Percentiles rank a stretch among this genome's conserved stretches.
Evolutionary conservation across 1,140 invertebrate genomes (phyloP).

Genomic region (Chelonus insularis): DNA sequence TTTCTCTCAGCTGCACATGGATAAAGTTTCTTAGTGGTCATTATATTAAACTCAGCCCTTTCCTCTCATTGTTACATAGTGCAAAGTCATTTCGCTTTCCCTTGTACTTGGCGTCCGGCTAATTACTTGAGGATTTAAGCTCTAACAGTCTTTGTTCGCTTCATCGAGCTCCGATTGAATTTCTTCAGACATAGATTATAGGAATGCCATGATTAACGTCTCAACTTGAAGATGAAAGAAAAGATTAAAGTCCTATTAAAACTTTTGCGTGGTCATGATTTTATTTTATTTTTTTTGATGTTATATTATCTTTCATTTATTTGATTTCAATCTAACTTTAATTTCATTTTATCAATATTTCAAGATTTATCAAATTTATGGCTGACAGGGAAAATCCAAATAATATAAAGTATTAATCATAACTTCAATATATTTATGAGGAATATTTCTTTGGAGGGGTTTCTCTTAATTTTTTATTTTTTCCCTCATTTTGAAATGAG

Average conservation of each 20-base stretch:
- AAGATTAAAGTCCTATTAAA: not conserved
- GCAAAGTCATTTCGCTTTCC: not conserved
- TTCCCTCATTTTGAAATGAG: too few species aligned
- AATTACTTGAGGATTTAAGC: slow-evolving; percentile 16
- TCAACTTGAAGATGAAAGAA: not conserved
- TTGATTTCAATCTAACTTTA: not conserved
- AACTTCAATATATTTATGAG: too few species aligned
- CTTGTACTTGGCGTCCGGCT: not conserved
- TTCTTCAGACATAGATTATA: slow-evolving; percentile 4
- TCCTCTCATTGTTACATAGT: too few species aligned
- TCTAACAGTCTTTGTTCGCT: not conserved
- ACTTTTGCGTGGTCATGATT: not conserved
- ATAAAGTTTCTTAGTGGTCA: too few species aligned
- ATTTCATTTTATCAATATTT: too few species aligned
- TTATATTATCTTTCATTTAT: not conserved
- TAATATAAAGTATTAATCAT: too few species aligned
- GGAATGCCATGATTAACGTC: not conserved
- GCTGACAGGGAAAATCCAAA: too few species aligned
- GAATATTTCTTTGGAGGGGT: too few species aligned
- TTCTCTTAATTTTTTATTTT: too few species aligned
- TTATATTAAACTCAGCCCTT: too few species aligned
- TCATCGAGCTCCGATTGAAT: slow-evolving; percentile 21
- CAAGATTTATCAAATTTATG: too few species aligned
- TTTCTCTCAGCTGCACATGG: not conserved
- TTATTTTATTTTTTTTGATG: not conserved